phyloP scores from a whole-genome alignment of 2,797 vertebrate species.

The Psittacula derbiana region DNA sequence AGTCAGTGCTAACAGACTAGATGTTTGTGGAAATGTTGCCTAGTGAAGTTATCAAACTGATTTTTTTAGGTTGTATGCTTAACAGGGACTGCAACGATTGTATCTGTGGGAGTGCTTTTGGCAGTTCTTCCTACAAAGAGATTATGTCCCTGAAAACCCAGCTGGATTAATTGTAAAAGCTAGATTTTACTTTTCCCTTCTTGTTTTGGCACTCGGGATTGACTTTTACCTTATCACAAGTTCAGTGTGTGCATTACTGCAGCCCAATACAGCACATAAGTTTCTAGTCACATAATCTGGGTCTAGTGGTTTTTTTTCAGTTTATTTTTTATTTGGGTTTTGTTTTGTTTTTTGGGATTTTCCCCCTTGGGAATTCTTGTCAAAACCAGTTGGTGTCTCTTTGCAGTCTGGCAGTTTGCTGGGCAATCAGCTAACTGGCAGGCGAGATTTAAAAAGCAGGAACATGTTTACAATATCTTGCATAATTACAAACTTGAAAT shows the following conservation, averaged over 20 bases:
- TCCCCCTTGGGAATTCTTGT: not conserved
- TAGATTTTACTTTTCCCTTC: not conserved
- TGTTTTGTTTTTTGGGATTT: not conserved
- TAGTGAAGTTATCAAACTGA: not conserved
- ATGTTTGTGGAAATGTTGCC: not conserved
- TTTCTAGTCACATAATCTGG: not conserved
- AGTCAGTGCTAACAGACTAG: not conserved
- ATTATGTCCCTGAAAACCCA: not conserved
- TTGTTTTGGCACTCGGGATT: not conserved
- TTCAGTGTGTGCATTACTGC: not conserved
- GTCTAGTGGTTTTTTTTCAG: not conserved
- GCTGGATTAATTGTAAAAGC: not conserved
- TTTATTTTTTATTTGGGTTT: not conserved
- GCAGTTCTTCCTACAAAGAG: not conserved
- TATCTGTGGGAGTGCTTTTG: not conserved
- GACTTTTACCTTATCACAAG: rapidly evolving
- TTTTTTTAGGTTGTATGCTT: not conserved
- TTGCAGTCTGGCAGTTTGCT: not conserved
- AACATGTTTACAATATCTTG: not conserved
- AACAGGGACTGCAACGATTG: not conserved
- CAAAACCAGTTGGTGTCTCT: not conserved
- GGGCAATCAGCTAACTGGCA: not conserved
- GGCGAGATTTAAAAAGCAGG: not conserved
- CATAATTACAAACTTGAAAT: not conserved
- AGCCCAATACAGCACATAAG: not conserved